phyloP scores from a whole-genome alignment of 2,797 vertebrate genomes.

The Muscicapa striata region DNA sequence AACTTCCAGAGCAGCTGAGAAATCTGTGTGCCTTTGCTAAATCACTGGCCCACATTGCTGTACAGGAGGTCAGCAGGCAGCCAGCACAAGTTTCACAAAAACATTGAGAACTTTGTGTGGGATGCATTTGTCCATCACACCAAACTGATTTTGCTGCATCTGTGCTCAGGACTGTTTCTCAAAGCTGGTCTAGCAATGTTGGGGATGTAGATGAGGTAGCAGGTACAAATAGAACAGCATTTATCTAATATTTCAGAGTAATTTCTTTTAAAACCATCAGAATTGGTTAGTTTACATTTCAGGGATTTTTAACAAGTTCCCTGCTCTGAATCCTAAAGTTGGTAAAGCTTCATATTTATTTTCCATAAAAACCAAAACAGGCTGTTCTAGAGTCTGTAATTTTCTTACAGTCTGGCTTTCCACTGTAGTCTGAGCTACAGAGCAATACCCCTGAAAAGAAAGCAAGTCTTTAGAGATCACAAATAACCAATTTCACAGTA shows the following conservation, averaged over 20 bases:
- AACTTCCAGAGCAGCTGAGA: neutral
- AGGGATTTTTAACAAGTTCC: neutral
- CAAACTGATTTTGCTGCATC: fast-evolving
- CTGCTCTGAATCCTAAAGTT: neutral
- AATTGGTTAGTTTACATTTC: neutral
- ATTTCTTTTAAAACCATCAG: neutral
- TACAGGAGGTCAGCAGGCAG: neutral
- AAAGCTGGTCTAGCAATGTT: neutral
- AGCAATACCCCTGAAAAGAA: slow-evolving; percentile 57
- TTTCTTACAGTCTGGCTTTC: slow-evolving; percentile 26
- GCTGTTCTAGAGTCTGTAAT: slow-evolving; percentile 5
- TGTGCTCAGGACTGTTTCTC: neutral
- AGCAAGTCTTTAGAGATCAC: slow-evolving; percentile 68
- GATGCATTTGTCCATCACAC: neutral
- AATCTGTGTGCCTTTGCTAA: neutral
- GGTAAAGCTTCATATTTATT: neutral
- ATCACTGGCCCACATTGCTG: neutral
- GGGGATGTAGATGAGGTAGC: neutral
- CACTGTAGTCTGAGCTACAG: slow-evolving; percentile 27
- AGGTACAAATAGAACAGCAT: neutral
- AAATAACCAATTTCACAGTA: slow-evolving; percentile 80
- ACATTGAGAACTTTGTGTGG: neutral
- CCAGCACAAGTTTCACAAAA: neutral
- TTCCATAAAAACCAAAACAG: neutral
- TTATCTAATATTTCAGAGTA: neutral